Conservation (phyloP, 2,113 vertebrate species). For the Tachysurus vachellii region DNA sequence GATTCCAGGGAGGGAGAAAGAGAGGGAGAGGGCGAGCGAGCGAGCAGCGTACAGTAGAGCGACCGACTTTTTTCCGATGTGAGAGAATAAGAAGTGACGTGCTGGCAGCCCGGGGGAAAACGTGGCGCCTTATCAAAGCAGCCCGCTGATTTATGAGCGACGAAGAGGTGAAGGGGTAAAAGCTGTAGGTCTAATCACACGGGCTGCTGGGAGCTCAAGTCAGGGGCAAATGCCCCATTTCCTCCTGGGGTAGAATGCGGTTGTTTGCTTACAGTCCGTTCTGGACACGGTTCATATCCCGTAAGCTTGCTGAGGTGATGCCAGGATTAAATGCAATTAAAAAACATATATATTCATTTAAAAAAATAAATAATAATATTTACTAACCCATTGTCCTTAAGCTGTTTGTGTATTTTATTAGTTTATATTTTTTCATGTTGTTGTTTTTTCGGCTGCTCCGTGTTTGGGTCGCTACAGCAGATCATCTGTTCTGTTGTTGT, state of each 20-base stretch:
- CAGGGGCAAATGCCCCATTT: conserved; percentile 45
- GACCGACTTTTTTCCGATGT: neutral
- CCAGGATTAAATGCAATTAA: neutral
- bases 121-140: conserved; percentile 37
- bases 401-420: neutral
- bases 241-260: conserved; percentile 53
- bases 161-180: neutral
- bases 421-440: neutral
- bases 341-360: neutral
- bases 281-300: conserved; percentile 43
- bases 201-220: conserved; percentile 26
- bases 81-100: conserved; percentile 31
- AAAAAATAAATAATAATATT: neutral
- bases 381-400: neutral
- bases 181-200: conserved; percentile 45
- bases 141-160: conserved; percentile 41
- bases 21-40: neutral
- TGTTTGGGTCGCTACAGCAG: too few species aligned
- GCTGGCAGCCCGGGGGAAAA: neutral
- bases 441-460: neutral
- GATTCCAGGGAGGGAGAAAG: neutral
- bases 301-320: conserved; percentile 5
- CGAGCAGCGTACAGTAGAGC: neutral
- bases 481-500: too few species aligned
- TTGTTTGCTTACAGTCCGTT: conserved; percentile 17